phyloP scores from a whole-genome alignment of 2,113 vertebrate species.

The Microtus oregoni region DNA sequence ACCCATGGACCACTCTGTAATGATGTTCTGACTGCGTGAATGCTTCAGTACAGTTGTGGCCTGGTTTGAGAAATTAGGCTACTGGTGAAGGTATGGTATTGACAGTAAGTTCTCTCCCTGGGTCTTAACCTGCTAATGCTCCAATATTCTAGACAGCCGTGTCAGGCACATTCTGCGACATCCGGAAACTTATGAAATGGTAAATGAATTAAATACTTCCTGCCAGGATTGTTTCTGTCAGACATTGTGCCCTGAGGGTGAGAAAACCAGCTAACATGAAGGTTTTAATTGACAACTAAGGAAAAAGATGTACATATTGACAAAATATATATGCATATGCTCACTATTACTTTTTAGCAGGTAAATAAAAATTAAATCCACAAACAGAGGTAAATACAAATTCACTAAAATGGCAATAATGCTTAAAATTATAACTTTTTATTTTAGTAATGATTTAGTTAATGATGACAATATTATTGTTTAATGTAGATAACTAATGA shows the following conservation, averaged over 20 bases:
- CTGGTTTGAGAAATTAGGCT: background rate
- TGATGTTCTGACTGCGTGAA: background rate
- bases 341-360: background rate
- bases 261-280: background rate
- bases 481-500: background rate
- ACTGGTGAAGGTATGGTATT: background rate
- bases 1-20: too few species aligned
- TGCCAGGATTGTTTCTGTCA: background rate
- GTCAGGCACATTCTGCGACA: background rate
- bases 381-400: background rate
- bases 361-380: constrained; percentile 24
- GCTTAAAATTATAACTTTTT: background rate
- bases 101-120: background rate
- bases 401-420: background rate
- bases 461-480: background rate
- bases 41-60: background rate
- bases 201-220: background rate
- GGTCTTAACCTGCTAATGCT: background rate
- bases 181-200: background rate
- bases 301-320: background rate
- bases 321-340: constrained; percentile 1
- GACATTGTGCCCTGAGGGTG: background rate
- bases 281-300: background rate
- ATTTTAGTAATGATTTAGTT: background rate
- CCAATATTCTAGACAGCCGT: background rate